Conservation (phyloP, 53 echinoderm and acorn worm genomes). For the Echinarachnius parma region DNA sequence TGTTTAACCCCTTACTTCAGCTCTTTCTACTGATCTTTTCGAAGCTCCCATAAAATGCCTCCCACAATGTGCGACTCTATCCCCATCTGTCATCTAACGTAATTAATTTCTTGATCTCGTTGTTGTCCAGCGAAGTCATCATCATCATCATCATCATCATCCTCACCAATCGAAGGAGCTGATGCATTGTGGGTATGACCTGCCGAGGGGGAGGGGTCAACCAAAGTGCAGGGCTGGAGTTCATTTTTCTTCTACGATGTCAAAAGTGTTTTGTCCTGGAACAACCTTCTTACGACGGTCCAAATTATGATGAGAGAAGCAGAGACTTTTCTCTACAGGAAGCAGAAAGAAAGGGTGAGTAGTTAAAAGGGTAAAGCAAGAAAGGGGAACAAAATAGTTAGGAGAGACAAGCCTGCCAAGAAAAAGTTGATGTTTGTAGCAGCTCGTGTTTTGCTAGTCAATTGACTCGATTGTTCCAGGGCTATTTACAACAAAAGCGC, state of each 20-base stretch:
- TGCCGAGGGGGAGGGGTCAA: slow-evolving; percentile 14
- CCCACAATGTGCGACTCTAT: not conserved
- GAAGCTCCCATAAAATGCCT: not conserved
- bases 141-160: no score
- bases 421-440: slow-evolving; percentile 11
- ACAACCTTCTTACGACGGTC: slow-evolving; percentile 15
- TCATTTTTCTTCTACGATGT: slow-evolving; percentile 11
- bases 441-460: slow-evolving; percentile 37
- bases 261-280: slow-evolving; percentile 34
- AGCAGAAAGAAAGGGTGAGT: not conserved
- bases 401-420: not conserved
- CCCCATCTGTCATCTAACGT: slow-evolving; percentile 35
- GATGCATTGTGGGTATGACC: slow-evolving; percentile 42
- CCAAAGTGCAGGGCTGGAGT: slow-evolving; percentile 34
- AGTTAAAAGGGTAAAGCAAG: not conserved
- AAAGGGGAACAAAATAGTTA: slow-evolving; percentile 5
- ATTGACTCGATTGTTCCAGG: slow-evolving; percentile 32
- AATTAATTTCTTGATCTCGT: slow-evolving; percentile 29
- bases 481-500: slow-evolving; percentile 44
- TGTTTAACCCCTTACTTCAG: no score
- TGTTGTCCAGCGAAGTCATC: slow-evolving; percentile 13
- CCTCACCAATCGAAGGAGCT: slow-evolving; percentile 9
- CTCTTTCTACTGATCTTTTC: no score
- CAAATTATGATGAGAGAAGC: slow-evolving; percentile 24
- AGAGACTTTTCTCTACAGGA: slow-evolving; percentile 25